Conservation (phyloP, 1,140 invertebrate species). For the Atta colombica region DNA sequence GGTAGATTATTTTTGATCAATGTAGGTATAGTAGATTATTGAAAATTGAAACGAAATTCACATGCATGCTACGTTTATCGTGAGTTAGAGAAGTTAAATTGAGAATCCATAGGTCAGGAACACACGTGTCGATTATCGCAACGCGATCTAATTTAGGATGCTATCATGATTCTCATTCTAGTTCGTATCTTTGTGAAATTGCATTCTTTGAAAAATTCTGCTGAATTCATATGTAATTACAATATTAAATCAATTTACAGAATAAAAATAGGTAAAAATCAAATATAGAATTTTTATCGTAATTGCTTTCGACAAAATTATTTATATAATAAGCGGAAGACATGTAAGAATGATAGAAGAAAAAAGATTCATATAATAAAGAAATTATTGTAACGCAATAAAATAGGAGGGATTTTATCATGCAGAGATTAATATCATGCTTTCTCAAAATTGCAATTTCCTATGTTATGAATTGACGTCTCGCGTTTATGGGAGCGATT, state of each 20-base stretch:
- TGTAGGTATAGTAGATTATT: neutral
- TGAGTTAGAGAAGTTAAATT: constrained; percentile 56
- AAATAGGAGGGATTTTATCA: neutral
- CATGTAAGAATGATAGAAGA: neutral
- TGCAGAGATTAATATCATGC: neutral
- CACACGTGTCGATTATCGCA: constrained; percentile 58
- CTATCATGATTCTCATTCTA: constrained; percentile 22
- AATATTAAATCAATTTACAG: neutral
- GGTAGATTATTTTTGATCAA: constrained; percentile 15
- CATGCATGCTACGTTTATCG: constrained; percentile 55
- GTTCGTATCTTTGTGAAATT: neutral
- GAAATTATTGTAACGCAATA: neutral
- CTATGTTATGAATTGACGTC: neutral
- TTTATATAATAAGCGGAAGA: neutral
- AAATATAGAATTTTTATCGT: neutral
- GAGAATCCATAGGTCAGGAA: constrained; percentile 15
- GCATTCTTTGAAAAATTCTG: neutral
- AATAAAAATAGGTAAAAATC: neutral
- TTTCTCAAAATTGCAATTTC: constrained; percentile 12
- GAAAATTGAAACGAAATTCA: neutral
- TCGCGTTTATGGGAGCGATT: constrained; percentile 7
- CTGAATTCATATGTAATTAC: neutral
- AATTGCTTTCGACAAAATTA: neutral
- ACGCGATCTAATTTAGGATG: constrained; percentile 50
- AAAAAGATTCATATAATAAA: neutral